Base-by-base conservation (phyloP, 37 sponge, comb jelly and placozoan genomes). In the Axinella damicornis region DNA sequence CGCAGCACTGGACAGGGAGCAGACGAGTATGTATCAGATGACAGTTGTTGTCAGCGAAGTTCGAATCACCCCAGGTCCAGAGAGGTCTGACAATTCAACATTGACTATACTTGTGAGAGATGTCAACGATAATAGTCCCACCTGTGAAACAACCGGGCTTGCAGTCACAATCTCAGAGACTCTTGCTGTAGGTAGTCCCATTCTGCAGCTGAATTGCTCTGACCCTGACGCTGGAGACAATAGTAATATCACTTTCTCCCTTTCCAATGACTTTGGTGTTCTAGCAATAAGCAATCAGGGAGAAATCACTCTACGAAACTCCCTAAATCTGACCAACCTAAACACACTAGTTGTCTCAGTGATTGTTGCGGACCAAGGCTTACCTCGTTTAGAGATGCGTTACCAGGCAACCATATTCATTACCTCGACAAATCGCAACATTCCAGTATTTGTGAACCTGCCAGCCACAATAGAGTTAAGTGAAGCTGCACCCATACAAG, bases 41-140 rank as follows among this genome's bases (percentile, higher is more conserved):
- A 53, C 66, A 22, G 88, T 94, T 27, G 72, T 70, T 14, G 92
- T 82, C 19, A 85, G 81, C 32, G 92, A 91, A 53, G 64, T 24
- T 21, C 69, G 77, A 28, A 24, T 4, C 19, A 71, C 28, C 11
- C 33, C 58, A 11, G 77, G 69, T 57, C 71, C 68, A 19, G 84
- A 77, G 20, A 37, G 59, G 27, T 67, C 69, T 1, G 87, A 86
- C 57, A 82, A 53, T 35, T 69, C 81, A 21, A 16, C 31, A 16
- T 17, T 84, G 22, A 59, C 41, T 32, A 74, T 92, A n/a, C 84
- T 69, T n/a, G 71, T 92, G 15, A 65, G 88, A 69, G 93, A 88
- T 80, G 89, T 81, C 12, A 92, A 92, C 65, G 89, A 92, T 56
- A 88, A 92, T 66, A 24, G 5, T 30, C 93, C 93, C 20, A 55